A percentile compares a stretch with the other conserved stretches of the same genome.
phyloP scores from a whole-genome alignment of 2,113 vertebrate species.

The Mohoua ochrocephala region DNA sequence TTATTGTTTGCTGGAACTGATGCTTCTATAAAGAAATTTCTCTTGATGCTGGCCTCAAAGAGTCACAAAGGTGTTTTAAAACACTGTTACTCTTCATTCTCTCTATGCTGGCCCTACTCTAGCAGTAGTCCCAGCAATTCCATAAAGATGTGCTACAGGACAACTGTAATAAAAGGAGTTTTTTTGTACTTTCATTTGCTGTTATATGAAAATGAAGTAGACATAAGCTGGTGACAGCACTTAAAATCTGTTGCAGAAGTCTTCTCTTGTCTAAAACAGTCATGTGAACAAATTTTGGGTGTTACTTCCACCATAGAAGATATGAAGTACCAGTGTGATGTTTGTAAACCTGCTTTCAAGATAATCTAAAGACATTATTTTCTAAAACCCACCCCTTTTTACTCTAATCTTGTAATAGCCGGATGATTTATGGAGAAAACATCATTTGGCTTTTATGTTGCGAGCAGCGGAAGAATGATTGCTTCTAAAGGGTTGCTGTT shows the following conservation, averaged over 20 bases:
- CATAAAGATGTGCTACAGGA: not conserved
- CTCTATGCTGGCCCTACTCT: not conserved
- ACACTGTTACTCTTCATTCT: not conserved
- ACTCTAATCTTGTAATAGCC: conserved; percentile 8
- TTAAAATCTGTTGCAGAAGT: not conserved
- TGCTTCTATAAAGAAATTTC: not conserved
- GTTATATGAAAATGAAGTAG: not conserved
- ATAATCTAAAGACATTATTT: conserved; percentile 43
- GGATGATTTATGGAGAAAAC: conserved; percentile 34
- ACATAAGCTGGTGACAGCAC: not conserved
- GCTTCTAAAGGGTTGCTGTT: conserved; percentile 52
- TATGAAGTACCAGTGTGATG: not conserved
- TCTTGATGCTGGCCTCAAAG: not conserved
- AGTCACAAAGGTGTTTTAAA: not conserved
- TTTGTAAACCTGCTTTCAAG: conserved; percentile 24
- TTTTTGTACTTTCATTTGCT: not conserved
- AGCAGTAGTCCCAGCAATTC: not conserved
- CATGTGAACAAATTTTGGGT: not conserved
- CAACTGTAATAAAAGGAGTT: not conserved
- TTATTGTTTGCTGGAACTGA: not conserved
- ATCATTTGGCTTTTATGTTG: conserved; percentile 29
- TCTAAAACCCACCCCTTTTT: conserved; percentile 6
- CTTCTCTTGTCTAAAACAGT: not conserved
- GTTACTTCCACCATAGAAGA: not conserved
- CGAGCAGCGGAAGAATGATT: conserved; percentile 30